These are phyloP conservation scores for Xanthostigma xanthostigma DNA, from an alignment of 2,888 invertebrate species.

Conservation along the genomic window DNA sequence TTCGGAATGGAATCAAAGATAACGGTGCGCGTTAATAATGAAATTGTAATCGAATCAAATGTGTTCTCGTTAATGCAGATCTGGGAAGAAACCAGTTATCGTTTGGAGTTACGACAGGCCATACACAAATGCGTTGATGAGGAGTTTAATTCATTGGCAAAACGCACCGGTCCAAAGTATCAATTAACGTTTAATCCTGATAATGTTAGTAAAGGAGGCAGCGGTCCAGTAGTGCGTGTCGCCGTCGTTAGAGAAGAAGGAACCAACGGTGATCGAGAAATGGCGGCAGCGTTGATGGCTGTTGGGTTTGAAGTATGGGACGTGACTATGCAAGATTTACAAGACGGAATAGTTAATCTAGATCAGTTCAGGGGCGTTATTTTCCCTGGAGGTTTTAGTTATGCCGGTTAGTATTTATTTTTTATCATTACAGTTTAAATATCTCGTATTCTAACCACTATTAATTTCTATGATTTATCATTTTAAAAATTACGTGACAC, in stretches of 20 bases:
- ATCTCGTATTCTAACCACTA: too few species aligned
- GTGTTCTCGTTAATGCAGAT: conserved; percentile 56
- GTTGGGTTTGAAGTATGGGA: conserved; percentile 89
- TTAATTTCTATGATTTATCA: too few species aligned
- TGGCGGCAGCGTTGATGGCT: conserved; percentile 78
- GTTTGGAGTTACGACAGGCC: conserved; percentile 73
- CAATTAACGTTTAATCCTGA: conserved; percentile 56
- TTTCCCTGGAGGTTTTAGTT: conserved; percentile 98
- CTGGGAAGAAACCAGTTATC: conserved; percentile 95
- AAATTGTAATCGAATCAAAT: conserved; percentile 41
- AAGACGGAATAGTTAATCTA: conserved; percentile 51
- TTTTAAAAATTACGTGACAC: too few species aligned
- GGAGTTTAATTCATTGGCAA: conserved; percentile 57
- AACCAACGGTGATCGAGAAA: conserved; percentile 92
- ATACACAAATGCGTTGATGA: conserved; percentile 62
- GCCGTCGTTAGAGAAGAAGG: conserved; percentile 95
- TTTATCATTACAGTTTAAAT: too few species aligned
- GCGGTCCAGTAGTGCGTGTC: conserved; percentile 42
- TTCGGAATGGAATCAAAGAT: conserved; percentile 52
- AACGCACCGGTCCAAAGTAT: conserved; percentile 57
- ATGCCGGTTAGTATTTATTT: conserved; percentile 52
- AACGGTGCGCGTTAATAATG: conserved; percentile 41
- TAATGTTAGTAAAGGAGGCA: conserved; percentile 28
- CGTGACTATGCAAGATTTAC: conserved; percentile 84
- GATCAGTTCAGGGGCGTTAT: conserved; percentile 76